phyloP scores from a whole-genome alignment of 2,797 vertebrate genomes.

The Melanotaenia pygmaea region DNA sequence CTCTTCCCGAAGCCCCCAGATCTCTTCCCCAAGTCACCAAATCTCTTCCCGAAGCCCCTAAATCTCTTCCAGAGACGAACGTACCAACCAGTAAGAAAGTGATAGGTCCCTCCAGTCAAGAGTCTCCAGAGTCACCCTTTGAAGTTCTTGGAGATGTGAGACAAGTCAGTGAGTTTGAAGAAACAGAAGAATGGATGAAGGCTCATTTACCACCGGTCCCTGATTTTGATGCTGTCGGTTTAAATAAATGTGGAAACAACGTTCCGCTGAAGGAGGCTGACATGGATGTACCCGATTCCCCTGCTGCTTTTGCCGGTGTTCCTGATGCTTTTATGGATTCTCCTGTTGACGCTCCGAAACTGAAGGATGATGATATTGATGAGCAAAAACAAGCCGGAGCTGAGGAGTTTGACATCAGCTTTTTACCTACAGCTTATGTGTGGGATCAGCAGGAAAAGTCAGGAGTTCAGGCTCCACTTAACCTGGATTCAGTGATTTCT shows the following conservation, averaged over 20 bases:
- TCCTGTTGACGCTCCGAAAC: conserved; percentile 56
- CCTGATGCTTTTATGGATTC: conserved; percentile 82
- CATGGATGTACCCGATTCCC: conserved; percentile 41
- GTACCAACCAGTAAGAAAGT: conserved; percentile 61
- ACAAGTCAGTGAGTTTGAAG: conserved; percentile 85
- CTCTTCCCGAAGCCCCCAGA: conserved; percentile 50
- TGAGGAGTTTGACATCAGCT: conserved; percentile 83
- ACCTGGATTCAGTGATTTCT: conserved; percentile 40
- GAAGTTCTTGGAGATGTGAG: conserved; percentile 87
- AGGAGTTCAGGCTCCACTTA: conserved; percentile 39
- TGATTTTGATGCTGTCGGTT: conserved; percentile 70
- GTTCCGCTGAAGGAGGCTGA: conserved; percentile 43
- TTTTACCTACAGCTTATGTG: conserved; percentile 84
- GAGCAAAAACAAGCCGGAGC: conserved; percentile 61
- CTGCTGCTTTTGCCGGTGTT: conserved; percentile 69
- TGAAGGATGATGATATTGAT: conserved; percentile 49
- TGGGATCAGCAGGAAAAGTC: conserved; percentile 80
- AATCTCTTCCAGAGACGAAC: conserved; percentile 44
- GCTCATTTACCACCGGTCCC: conserved; percentile 83
- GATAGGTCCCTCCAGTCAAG: conserved; percentile 70
- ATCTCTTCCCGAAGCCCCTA: conserved; percentile 20
- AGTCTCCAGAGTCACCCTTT: conserved; percentile 91
- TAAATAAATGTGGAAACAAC: conserved; percentile 52
- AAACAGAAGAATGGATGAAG: conserved; percentile 85
- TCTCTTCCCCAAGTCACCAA: conserved; percentile 56